Evolutionary conservation across 2,888 invertebrate genomes (phyloP), one percentile per base, ranked within the genome.

Genomic region (Drosophila multiciliata): DNA sequence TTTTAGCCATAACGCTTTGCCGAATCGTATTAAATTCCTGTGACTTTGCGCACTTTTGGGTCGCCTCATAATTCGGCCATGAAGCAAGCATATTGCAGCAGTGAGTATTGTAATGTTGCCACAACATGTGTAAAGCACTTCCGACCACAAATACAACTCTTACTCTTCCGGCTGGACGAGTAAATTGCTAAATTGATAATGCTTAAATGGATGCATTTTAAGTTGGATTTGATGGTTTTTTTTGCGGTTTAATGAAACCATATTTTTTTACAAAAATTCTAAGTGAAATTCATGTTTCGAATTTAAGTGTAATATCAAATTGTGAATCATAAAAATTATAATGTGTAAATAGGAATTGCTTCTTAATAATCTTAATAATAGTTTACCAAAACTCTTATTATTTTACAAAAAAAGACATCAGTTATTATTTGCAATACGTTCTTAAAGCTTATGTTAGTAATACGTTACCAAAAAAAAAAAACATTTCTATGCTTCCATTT

Each of bases 1-100:
- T 17, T 45, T 5, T 23, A 52, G 40, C 55, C 32, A 29, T 50
- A 53, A 35, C 32, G 36, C 23, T 48, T 64, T 48, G 42, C 57
- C 15, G 20, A 54, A 54, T 11, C 7, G 36, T 54, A 54, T 54
- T 54, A 54, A 54, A 54, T 54, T 54, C 36, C 54, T 36, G 36
- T 36, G 54, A 54, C 36, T 36, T 35, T 53, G 20, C 33, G 12
- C 20, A 33, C 15, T 53, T 53, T 53, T 20, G 36, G 53, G 35
- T 54, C 26, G 11, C 36, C 54, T 38, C 42, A 32, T 32, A 57
- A 42, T 32, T 57, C 32, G 52, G 5, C 15, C 15, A 4, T 15
- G 38, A 38, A 6, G 5, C 9, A 9, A 17, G 54, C 36, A 45
- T 12, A 45, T 45, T 12, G 20, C 20, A 15, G 23, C 45, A 15